Conservation (phyloP, 2,113 vertebrate genomes). For the Smithornis capensis region DNA sequence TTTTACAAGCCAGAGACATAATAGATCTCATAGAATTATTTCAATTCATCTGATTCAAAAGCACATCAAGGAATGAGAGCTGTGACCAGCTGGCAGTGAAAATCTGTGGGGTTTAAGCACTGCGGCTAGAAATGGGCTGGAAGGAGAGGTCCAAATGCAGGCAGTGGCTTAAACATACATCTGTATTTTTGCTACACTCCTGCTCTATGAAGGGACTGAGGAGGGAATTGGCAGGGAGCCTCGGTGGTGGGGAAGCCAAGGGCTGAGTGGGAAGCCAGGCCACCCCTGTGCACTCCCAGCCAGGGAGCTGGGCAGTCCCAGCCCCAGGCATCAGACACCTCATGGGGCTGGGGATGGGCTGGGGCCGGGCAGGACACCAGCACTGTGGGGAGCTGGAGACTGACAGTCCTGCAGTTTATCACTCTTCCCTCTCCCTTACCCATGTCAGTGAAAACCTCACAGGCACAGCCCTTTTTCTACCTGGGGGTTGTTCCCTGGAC, state of each 20-base stretch:
- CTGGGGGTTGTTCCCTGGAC: background rate
- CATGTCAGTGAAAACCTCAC: background rate
- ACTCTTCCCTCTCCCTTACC: background rate
- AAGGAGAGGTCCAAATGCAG: background rate
- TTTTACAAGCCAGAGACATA: constrained; percentile 57
- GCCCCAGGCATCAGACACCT: background rate
- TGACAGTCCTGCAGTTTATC: background rate
- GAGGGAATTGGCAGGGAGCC: background rate
- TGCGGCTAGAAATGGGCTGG: background rate
- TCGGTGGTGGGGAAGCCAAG: rapidly evolving
- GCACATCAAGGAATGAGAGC: background rate
- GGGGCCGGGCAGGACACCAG: rapidly evolving
- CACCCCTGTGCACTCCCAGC: background rate
- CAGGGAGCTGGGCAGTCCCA: background rate
- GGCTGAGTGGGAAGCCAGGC: background rate
- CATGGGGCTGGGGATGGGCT: rapidly evolving
- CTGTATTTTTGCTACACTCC: rapidly evolving
- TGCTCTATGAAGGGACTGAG: background rate
- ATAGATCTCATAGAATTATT: constrained; percentile 41
- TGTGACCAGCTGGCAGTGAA: background rate
- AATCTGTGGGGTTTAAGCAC: background rate
- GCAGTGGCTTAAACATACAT: rapidly evolving
- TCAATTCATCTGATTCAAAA: constrained; percentile 25
- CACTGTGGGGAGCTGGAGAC: background rate
- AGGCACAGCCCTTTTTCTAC: background rate